Evolutionary conservation across 2,113 vertebrate genomes (phyloP), one percentile per base, ranked within the genome.

Genomic region (Equus quagga): DNA sequence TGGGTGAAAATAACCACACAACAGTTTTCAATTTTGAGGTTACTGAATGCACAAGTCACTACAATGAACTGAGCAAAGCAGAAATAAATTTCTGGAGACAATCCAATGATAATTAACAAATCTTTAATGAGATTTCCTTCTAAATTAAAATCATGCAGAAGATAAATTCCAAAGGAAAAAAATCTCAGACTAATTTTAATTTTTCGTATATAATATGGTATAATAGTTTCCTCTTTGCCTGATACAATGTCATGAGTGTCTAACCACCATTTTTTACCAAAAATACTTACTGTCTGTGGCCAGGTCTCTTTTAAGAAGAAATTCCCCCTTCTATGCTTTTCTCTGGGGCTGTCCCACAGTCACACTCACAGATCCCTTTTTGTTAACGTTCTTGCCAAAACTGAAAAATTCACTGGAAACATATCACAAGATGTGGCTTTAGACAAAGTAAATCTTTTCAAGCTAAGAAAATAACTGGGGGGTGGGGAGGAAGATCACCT

Each of bases 341-440:
- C 19, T 17, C 46, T 60, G 83, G n/a, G n/a, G 0, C 3, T 46
- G 33, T 18, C 78, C 8, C 78, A 33, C 33, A 58, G 3, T 80
- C 58, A 65, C 26, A 79, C 26, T 89, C 64, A 31, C 79, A 89
- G 92, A 97, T 92, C 65, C 79, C 10, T 51, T 76, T 94, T 70
- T 83, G 31, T 64, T 49, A 76, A 44, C 17, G 4, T 90, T 73
- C 31, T 70, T 78, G 31, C 5, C 24, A 21, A 80, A 89, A 81
- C 36, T 62, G 51, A 65, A 80, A 75, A 84, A 46, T 94, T 92
- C 73, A 21, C 72, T 89, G 15, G 79, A 96, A 94, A 62, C 56
- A 5, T 41, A 56, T 72, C 33, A 44, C 3, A 36, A 67, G 5
- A 24, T 83, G 19, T 67, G 28, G 11, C 7, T 94, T 69, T 89